Conservation (phyloP, 2,113 vertebrate species). For the Labeo rohita region DNA sequence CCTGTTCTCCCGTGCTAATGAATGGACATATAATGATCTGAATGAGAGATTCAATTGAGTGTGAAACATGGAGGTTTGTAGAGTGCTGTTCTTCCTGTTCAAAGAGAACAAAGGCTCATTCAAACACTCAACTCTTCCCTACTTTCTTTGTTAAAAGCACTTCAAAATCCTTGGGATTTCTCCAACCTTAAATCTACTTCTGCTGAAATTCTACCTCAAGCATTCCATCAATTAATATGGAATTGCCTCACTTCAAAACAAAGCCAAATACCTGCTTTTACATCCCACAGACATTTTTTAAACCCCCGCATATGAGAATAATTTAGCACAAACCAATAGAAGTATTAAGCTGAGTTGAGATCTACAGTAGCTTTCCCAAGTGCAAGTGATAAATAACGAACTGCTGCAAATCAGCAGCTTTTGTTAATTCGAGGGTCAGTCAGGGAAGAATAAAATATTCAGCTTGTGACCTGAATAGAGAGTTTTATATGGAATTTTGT, state of each 20-base stretch:
- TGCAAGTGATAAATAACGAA: background rate
- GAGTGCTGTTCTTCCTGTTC: slow-evolving; percentile 61
- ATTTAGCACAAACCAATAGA: background rate
- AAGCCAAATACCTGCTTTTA: background rate
- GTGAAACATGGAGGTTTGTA: slow-evolving; percentile 67
- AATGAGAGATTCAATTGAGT: slow-evolving; percentile 71
- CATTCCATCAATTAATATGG: background rate
- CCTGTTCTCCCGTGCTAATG: slow-evolving; percentile 58
- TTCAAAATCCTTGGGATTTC: background rate
- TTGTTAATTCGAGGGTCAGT: too few species aligned
- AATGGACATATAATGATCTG: slow-evolving; percentile 76
- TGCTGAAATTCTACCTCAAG: background rate
- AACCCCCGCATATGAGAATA: background rate
- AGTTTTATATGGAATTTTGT: too few species aligned
- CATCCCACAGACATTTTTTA: background rate
- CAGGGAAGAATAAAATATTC: too few species aligned
- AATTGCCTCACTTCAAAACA: background rate
- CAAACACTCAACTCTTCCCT: background rate
- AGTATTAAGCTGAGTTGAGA: background rate
- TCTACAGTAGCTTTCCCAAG: background rate
- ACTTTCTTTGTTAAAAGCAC: background rate
- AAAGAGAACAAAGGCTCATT: slow-evolving; percentile 60
- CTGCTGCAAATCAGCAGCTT: background rate
- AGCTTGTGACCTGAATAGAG: too few species aligned
- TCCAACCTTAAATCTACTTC: background rate